Evolutionary conservation across 23 tunicate genomes (phyloP).

Genomic region (Ascidia mentula): DNA sequence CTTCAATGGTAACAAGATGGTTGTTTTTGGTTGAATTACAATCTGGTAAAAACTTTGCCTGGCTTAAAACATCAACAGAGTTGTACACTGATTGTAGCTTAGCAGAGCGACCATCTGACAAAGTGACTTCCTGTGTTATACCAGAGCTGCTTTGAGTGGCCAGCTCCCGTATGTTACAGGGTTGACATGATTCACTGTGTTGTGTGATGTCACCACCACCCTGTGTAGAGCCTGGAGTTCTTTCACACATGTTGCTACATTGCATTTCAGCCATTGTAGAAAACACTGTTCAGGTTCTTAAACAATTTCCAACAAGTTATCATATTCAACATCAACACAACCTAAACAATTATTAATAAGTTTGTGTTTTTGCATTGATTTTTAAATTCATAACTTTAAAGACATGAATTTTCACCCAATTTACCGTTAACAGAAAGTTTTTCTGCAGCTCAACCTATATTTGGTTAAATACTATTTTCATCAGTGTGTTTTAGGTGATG

Average conservation of each 20-base stretch:
- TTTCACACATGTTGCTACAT: not conserved
- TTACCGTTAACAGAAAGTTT: too few relatives aligned
- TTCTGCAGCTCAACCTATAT: too few relatives aligned
- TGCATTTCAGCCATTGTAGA: not conserved
- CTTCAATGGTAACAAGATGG: not conserved
- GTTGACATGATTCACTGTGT: not conserved
- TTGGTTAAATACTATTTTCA: too few relatives aligned
- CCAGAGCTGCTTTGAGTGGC: too few relatives aligned
- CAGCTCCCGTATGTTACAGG: not conserved
- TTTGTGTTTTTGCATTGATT: too few relatives aligned
- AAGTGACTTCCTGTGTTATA: not conserved
- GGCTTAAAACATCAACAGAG: not conserved
- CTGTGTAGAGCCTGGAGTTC: not conserved
- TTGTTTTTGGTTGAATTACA: too few relatives aligned
- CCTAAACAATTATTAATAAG: too few relatives aligned
- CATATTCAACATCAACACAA: not conserved
- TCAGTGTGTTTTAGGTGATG: too few relatives aligned
- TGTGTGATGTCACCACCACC: not conserved
- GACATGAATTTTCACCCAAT: too few relatives aligned
- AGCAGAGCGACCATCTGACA: not conserved
- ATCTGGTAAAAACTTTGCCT: too few relatives aligned
- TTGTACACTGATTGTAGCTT: not conserved
- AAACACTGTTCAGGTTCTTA: not conserved
- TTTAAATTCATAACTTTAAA: too few relatives aligned
- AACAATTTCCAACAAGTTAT: not conserved